Percentiles rank a stretch among this genome's conserved stretches.
Conservation (phyloP, 92 coral and sea anemone genomes). For the Phymanthus crucifer region DNA sequence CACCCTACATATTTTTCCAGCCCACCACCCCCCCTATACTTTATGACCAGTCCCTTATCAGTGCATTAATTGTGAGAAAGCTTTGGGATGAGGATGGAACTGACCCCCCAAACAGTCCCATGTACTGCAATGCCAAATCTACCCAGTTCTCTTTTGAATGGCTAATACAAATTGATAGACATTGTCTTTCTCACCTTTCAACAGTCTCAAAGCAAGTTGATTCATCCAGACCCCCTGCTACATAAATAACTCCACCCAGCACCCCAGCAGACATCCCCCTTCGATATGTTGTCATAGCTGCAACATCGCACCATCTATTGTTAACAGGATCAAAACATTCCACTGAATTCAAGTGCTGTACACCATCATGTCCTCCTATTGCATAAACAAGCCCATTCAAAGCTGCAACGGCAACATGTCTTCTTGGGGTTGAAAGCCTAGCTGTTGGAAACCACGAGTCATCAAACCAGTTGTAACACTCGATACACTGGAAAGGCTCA, state of each 20-base stretch:
- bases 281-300: slow-evolving; percentile 84
- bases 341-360: slow-evolving; percentile 86
- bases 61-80: too few species aligned
- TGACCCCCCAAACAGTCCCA: too few species aligned
- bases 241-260: slow-evolving; percentile 88
- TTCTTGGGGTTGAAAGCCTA: slow-evolving; percentile 76
- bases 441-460: slow-evolving; percentile 89
- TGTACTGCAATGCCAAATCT: too few species aligned
- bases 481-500: slow-evolving; percentile 89
- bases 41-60: too few species aligned
- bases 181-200: slow-evolving; percentile 66
- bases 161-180: not conserved
- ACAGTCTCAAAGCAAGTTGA: slow-evolving; percentile 90
- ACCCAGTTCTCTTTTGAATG: too few species aligned
- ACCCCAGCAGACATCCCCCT: slow-evolving; percentile 98
- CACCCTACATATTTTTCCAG: too few species aligned
- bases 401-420: slow-evolving; percentile 94
- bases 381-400: slow-evolving; percentile 84
- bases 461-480: slow-evolving; percentile 91
- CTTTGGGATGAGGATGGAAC: too few species aligned
- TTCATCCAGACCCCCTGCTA: slow-evolving; percentile 97
- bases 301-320: slow-evolving; percentile 73
- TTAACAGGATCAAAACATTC: slow-evolving; percentile 88
- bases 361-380: slow-evolving; percentile 98
- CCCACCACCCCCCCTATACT: too few species aligned